Base-by-base conservation (phyloP, 30 jellyfish, hydroid and myxozoan genomes). In the Cassiopea andromeda region DNA sequence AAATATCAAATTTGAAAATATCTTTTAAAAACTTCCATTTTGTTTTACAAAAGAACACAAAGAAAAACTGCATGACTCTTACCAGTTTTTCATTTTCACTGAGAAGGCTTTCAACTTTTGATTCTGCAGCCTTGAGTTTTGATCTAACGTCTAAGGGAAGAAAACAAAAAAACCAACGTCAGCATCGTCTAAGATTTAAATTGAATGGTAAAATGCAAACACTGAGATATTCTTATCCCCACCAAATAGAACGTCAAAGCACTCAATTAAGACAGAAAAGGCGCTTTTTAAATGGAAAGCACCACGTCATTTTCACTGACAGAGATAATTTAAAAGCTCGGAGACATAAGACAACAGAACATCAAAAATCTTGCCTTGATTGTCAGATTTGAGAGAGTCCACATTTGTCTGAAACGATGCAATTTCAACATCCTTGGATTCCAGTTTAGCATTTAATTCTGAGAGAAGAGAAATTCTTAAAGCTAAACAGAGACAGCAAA, bases 121-220 rank as follows among this genome's bases (percentile, higher is more conserved):
- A 69, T 48, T 86, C 98, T n/a, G 98, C 93, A 50, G 87, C 91
- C 74, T 92, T 91, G 48, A 87, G 84, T 71, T 82, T 92, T 16
- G 94, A 79, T 75, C 77, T 87, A 57, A 80, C 19, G 8, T 85
- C 98, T 92, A 57, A 38, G n/a, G 44, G 6, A 17, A 50, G 7
- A 6, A 19, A 66, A 6, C 4, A 2, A 66, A 14, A 66, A 66
- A 2, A 19, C 15, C 18, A 66, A 14, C 18, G 15, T 3, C 6
- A 13, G 75, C 75, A 3, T 15, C 45, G 18, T 66, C 15, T 15
- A 15, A 66, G 7, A 66, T 19, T 66, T 19, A 19, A 66, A 3
- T 66, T 66, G 7, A 19, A 66, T n/a, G n/a, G n/a, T n/a, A n/a
- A n/a, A n/a, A n/a, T n/a, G n/a, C n/a, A n/a, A n/a, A n/a, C n/a